Evolutionary conservation across 2,888 invertebrate species (phyloP), one percentile per base, ranked within the genome.

Genomic region (Cheilosia scutellata): DNA sequence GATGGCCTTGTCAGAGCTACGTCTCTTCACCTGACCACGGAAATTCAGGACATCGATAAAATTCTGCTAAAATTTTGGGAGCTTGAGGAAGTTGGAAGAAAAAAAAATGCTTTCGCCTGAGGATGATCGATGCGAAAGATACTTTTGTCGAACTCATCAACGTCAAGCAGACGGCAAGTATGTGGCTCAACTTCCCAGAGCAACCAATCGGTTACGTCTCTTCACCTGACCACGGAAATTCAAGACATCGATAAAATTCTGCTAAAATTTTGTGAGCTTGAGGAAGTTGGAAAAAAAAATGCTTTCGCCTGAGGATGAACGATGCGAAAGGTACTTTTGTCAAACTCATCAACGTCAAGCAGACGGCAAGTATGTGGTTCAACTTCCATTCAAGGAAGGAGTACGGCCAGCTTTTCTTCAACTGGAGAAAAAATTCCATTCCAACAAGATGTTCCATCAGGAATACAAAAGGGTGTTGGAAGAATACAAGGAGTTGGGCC

Each of bases 391-490:
- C 7, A 49, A 49, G 25, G 60, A 58, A 13, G 47, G 49, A 9
- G 27, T 40, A 9, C 33, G 13, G 2, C 27, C 40, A 5, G 7
- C 13, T 0, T 62, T 55, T 44, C 31, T 83, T 29, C 62, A 70
- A 27, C 42, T 77, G 6, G 63, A 78, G 42, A 42, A 27, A 66
- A 47, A 58, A 27, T 58, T 63, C 4, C 16, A 70, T 40, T 11
- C 37, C 33, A 33, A 72, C 60, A 13, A 5, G 13, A 0, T 33
- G 49, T 27, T 62, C 88, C 2, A 51, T 31, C 1, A 37, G 79
- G 4, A 89, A 89, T 44, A 82, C 57, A 37, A 63, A 6, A 20
- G 29, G 27, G 68, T 51, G 5, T 72, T 87, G 16, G 33, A 82
- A 3, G 78, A 87, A 53, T 42, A 42, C 4, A 13, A 57, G 33